A percentile compares a stretch with the other conserved stretches of the same genome.
Evolutionary conservation across 2,797 vertebrate genomes (phyloP).

Genomic region (Onychomys torridus): DNA sequence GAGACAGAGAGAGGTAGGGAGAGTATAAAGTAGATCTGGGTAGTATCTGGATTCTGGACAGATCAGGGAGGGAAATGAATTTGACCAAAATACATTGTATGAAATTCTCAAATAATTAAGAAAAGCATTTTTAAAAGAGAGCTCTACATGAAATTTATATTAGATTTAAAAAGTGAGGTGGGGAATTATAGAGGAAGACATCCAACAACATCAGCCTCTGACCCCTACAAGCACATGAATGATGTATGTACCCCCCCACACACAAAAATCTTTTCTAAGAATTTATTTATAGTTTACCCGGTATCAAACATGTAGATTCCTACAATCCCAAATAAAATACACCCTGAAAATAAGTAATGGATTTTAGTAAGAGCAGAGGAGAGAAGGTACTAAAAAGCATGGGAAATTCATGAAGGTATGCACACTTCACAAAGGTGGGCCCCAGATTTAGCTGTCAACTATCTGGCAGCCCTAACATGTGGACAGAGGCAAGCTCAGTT

Average conservation of each 20-base stretch:
- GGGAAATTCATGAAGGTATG: not conserved
- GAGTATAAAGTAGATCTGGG: not conserved
- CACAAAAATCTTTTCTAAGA: not conserved
- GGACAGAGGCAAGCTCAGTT: not conserved
- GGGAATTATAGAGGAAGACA: not conserved
- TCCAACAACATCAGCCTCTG: not conserved
- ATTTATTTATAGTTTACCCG: constrained; percentile 15
- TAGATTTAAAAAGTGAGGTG: not conserved
- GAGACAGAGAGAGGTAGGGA: not conserved
- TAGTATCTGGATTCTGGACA: not conserved
- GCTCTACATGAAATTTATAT: not conserved
- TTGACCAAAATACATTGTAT: not conserved
- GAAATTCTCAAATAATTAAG: not conserved
- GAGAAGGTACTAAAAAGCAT: not conserved
- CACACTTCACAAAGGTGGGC: not conserved
- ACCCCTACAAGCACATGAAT: not conserved
- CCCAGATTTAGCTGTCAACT: not conserved
- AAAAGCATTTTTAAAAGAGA: not conserved
- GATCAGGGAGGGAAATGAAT: not conserved
- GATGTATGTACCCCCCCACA: not conserved
- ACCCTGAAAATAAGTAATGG: not conserved
- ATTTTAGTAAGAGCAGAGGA: not conserved
- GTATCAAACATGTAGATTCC: not conserved
- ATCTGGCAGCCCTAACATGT: not conserved
- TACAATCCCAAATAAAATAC: not conserved